Base-by-base conservation (phyloP, 53 echinoderm and acorn worm genomes). In the Henricia sp. region DNA sequence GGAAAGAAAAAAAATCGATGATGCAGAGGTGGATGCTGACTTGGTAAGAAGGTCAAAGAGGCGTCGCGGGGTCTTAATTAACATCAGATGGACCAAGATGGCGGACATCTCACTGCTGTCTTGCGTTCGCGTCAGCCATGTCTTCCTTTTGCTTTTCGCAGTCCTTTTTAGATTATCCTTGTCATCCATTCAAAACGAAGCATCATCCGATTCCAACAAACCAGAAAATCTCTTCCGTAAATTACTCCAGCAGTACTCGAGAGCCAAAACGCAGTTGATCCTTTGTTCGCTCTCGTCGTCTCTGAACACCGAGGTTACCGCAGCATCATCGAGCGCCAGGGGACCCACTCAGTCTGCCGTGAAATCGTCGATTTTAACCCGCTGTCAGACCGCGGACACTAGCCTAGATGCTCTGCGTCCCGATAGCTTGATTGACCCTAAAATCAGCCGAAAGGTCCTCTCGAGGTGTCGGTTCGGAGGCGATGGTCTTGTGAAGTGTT, bases 1-100 rank as follows among this genome's bases (percentile, higher is more conserved):
- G n/a, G n/a, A n/a, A n/a, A n/a, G n/a, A n/a, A 42, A 26, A 62
- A 63, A 80, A 80, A 80, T 80, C 80, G 63, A 64, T 80, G 80
- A 80, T 80, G 80, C 80, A 43, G 30, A 44, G 23, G 63, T 2
- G 32, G 42, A 60, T 23, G 77, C 27, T 64, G 43, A 17, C 41
- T 36, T n/a, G 48, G 48, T 48, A 19, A 6, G 33, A 50, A 57
- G 76, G 76, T 76, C 76, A 76, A 58, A 76, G 41, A 57, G 28
- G 41, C 57, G 14, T 19, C 41, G 20, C 28, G 52, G 58, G 56
- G 55, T 57, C 58, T 59, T 26, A 57, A 76, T 76, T 40, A 76
- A 28, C 76, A 76, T 59, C 58, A 39, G 25, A 23, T 10, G 46
- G 80, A 42, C 80, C 80, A 80, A 80, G 80, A 80, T 80, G 80